These are phyloP conservation scores for Gadopsis bispinosus DNA, from an alignment of 2,797 vertebrate genomes.

Conservation along the genomic window DNA sequence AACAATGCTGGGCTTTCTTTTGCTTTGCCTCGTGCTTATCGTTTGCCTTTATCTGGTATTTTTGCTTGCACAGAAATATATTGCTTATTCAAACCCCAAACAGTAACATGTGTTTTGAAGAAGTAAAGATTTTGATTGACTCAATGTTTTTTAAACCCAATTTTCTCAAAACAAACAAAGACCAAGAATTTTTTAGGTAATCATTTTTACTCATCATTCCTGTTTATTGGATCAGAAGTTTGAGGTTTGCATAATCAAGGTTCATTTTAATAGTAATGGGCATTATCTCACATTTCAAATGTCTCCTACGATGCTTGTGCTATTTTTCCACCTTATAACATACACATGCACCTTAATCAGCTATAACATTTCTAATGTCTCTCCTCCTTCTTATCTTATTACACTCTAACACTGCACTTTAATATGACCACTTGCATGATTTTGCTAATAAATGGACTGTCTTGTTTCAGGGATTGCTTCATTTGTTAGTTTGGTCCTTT, in stretches of 20 bases:
- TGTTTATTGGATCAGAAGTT: constrained; percentile 1
- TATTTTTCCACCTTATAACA: constrained; percentile 5
- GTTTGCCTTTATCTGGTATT: constrained; percentile 8
- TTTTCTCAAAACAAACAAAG: background rate
- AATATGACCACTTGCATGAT: constrained; percentile 70
- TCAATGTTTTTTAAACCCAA: background rate
- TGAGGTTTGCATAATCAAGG: constrained; percentile 62
- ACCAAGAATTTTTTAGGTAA: background rate
- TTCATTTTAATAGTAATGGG: background rate
- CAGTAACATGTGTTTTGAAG: background rate
- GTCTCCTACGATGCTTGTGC: constrained; percentile 7
- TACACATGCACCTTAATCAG: constrained; percentile 5
- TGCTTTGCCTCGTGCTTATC: constrained; percentile 3
- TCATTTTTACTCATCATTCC: background rate
- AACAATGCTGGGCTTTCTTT: constrained; percentile 29
- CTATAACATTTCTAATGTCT: constrained; percentile 5
- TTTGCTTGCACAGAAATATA: constrained; percentile 19
- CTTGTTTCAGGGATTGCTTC: constrained; percentile 65
- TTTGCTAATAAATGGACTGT: constrained; percentile 54
- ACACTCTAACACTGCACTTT: constrained; percentile 25
- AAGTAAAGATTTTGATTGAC: background rate
- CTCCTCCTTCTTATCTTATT: constrained; percentile 12
- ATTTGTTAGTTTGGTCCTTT: constrained; percentile 38
- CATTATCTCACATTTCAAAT: constrained; percentile 26
- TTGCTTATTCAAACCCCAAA: constrained; percentile 55